Base-by-base conservation (phyloP, 2,888 invertebrate species). In the Rhimphoctona megacephalus region DNA sequence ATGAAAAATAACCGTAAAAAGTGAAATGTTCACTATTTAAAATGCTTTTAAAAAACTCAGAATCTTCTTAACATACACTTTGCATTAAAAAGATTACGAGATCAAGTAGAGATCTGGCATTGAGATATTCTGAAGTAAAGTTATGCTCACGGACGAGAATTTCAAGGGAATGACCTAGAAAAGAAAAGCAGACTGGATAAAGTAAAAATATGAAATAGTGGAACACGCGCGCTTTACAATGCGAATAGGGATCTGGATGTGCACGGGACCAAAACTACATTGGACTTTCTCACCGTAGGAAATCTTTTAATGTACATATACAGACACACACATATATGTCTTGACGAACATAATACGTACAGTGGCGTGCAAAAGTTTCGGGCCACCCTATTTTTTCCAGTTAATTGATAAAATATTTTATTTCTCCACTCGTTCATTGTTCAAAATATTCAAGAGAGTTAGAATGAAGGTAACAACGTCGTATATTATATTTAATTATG, bases 221-320 rank as follows among this genome's bases (percentile, higher is more conserved):
- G 86, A 89, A 89, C 90, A 89, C 88, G 91, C 90, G 90, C 89
- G 88, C 90, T 90, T 87, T 89, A 90, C 81, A 85, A 87, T 85
- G 76, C 89, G 90, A 90, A 90, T 90, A 89, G 92, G 92, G 86
- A 93, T 87, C 94, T 94, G 91, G 88, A 94, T 94, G 94, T 93
- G 92, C 94, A 94, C 85, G 92, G 91, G 90, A 94, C 92, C 94
- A 94, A 91, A 94, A 92, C 94, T 91, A 90, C 46, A 81, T 67
- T 89, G 81, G 89, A 93, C 93, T 94, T 94, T 94, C 94, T 90
- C 93, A 93, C 91, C 84, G 81, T 88, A 57, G 61, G 25, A 76
- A 67, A 89, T 85, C 81, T 83, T 33, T 61, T 36, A 80, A 70
- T 36, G 9, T 22, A 61, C 30, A 61, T 17, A 61, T 30, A 54